Evolutionary conservation across 1,140 invertebrate species (phyloP).

Genomic region (Anoplophora glabripennis): DNA sequence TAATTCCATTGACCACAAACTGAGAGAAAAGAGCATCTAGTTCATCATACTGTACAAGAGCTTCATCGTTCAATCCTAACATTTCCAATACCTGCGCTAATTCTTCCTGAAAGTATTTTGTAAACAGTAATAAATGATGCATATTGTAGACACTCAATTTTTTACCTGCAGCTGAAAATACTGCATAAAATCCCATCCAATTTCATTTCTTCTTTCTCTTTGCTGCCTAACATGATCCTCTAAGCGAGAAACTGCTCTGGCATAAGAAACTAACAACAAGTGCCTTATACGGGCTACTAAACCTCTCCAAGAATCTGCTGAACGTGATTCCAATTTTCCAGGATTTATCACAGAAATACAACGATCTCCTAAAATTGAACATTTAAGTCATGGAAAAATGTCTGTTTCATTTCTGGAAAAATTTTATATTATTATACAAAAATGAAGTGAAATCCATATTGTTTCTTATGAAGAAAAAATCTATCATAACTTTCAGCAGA

Average conservation of each 20-base stretch:
- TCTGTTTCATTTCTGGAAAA: no score
- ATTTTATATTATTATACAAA: no score
- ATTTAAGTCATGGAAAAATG: no score
- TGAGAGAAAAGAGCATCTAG: constrained; percentile 95
- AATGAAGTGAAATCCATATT: no score
- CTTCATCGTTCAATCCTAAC: constrained; percentile 90
- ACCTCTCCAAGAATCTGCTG: constrained; percentile 84
- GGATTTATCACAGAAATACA: constrained; percentile 90
- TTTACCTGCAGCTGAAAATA: constrained; percentile 89
- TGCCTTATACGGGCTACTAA: constrained; percentile 79
- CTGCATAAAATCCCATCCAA: constrained; percentile 89
- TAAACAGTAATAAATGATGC: background rate
- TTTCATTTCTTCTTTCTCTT: constrained; percentile 85
- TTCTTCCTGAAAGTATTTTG: constrained; percentile 69
- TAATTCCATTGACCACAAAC: constrained; percentile 88
- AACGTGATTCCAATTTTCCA: constrained; percentile 81
- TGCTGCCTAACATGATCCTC: constrained; percentile 89
- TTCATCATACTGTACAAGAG: constrained; percentile 95
- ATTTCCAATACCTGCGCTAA: constrained; percentile 93
- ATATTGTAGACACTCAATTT: background rate
- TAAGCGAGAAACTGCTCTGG: constrained; percentile 78
- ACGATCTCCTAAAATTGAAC: constrained; percentile 56
- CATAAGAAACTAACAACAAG: constrained; percentile 84
- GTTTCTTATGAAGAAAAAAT: no score
- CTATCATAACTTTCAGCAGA: no score